Evolutionary conservation across 30 jellyfish, hydroid and myxozoan genomes (phyloP).

Genomic region (Aurelia aurita complex sp. Pacific): DNA sequence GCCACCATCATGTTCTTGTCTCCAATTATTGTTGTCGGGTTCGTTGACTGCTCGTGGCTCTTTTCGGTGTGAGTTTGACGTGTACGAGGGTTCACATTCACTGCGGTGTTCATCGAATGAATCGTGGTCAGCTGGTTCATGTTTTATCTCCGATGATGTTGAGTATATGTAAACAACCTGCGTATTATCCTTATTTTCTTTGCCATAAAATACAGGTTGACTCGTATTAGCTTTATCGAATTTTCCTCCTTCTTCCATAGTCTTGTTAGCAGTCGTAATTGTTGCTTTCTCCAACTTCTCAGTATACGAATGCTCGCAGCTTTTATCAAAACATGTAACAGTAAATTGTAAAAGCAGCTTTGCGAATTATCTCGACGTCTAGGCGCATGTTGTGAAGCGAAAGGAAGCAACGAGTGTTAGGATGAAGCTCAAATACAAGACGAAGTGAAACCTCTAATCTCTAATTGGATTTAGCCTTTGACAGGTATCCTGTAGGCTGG

Average conservation of each 20-base stretch:
- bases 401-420: constrained; percentile 70
- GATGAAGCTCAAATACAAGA: constrained; percentile 80
- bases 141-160: constrained; percentile 51
- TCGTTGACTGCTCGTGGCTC: constrained; percentile 36
- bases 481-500: constrained; percentile 89
- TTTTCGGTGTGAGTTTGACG: constrained; percentile 11
- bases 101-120: constrained; percentile 20
- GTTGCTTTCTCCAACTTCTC: constrained; percentile 2
- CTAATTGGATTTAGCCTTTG: constrained; percentile 78
- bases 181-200: constrained; percentile 46
- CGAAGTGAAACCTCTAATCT: constrained; percentile 80
- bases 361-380: constrained; percentile 55
- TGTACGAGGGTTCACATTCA: constrained; percentile 12
- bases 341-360: constrained; percentile 40
- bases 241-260: constrained; percentile 50
- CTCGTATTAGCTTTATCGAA: constrained; percentile 21
- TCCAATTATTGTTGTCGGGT: constrained; percentile 18
- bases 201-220: constrained; percentile 25
- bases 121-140: constrained; percentile 61
- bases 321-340: constrained; percentile 42
- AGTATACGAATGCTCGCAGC: constrained; percentile 3
- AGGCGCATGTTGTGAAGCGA: constrained; percentile 63
- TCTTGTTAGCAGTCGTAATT: background rate
- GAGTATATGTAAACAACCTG: constrained; percentile 62
- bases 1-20: constrained; percentile 32